phyloP scores from a whole-genome alignment of 2,113 vertebrate species.

The Rhinopomastus cyanomelas region DNA sequence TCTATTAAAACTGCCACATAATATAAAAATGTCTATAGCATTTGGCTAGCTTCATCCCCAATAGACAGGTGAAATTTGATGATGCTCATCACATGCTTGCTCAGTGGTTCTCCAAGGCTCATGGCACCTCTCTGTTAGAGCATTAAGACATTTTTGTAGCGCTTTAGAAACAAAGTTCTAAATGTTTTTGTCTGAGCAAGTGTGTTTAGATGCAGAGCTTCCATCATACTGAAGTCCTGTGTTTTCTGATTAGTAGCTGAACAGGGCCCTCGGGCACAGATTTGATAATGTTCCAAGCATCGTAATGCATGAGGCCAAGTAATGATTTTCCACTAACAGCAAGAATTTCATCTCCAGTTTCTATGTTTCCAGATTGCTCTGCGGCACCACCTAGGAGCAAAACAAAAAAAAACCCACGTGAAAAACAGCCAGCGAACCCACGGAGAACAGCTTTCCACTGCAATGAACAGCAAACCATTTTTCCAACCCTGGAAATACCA shows the following conservation, averaged over 20 bases:
- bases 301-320: conserved; percentile 87
- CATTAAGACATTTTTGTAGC: conserved; percentile 57
- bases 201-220: background rate
- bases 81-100: background rate
- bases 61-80: conserved; percentile 10
- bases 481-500: background rate
- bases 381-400: conserved; percentile 85
- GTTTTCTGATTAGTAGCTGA: conserved; percentile 84
- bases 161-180: conserved; percentile 39
- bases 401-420: background rate
- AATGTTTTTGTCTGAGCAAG: background rate
- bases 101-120: conserved; percentile 26
- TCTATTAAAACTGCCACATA: conserved; percentile 20
- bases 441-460: background rate
- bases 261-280: conserved; percentile 85
- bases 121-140: conserved; percentile 35
- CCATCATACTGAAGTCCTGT: conserved; percentile 76
- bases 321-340: conserved; percentile 87
- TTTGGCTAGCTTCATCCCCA: conserved; percentile 12
- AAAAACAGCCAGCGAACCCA: background rate
- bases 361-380: conserved; percentile 84
- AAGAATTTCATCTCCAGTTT: conserved; percentile 90
- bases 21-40: conserved; percentile 27
- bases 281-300: conserved; percentile 94
- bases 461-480: background rate